Percentiles rank a stretch among this genome's conserved stretches.
Evolutionary conservation across 2,888 invertebrate genomes (phyloP).

Genomic region (Poecilobothrus nobilitatus): DNA sequence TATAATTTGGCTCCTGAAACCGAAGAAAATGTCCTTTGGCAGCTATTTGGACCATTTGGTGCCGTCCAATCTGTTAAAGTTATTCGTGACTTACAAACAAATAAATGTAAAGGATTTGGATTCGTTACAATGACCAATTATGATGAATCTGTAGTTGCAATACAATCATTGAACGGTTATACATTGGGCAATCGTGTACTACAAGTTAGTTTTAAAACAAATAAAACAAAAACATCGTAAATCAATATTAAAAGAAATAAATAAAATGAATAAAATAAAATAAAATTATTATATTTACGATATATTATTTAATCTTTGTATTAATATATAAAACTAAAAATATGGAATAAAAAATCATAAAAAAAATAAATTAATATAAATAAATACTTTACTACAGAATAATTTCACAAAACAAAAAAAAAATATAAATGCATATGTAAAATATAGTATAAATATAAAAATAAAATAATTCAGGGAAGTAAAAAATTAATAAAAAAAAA

Average conservation of each 20-base stretch:
- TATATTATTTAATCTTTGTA: constrained; percentile 15
- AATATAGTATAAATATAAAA: constrained; percentile 17
- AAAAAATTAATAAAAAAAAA: constrained; percentile 14
- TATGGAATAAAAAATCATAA: too few relatives aligned
- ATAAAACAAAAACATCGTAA: constrained; percentile 63
- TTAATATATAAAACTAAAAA: background rate
- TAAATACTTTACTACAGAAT: constrained; percentile 17
- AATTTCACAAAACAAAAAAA: constrained; percentile 24
- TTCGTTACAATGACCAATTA: constrained; percentile 99
- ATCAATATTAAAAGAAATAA: constrained; percentile 12
- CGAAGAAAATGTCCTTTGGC: constrained; percentile 93
- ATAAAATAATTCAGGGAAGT: constrained; percentile 17
- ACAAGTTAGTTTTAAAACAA: constrained; percentile 96
- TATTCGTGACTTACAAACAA: constrained; percentile 87
- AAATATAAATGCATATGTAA: constrained; percentile 23
- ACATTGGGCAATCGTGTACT: constrained; percentile 89
- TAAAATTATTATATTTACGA: constrained; percentile 16
- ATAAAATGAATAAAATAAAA: constrained; percentile 16
- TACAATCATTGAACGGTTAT: constrained; percentile 93
- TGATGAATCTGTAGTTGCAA: constrained; percentile 92
- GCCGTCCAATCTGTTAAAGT: constrained; percentile 97
- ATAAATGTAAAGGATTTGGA: constrained; percentile 97
- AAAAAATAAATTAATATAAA: background rate
- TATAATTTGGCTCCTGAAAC: constrained; percentile 94
- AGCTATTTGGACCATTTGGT: constrained; percentile 93